Base-by-base conservation (phyloP, 1,140 invertebrate genomes). In the Augochlora pura region DNA sequence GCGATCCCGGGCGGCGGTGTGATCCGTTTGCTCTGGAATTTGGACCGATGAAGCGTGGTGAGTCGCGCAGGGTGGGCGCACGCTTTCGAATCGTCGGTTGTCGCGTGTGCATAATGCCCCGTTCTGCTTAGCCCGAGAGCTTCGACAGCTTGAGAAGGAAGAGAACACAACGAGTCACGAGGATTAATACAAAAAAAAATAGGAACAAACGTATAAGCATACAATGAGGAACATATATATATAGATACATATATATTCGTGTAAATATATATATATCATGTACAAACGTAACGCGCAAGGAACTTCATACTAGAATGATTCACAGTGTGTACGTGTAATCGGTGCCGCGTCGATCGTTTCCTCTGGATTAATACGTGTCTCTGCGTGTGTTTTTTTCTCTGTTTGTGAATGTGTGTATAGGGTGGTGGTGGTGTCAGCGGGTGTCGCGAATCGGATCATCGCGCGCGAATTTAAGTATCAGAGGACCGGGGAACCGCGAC, bases 191-290 rank as follows among this genome's bases (percentile, higher is more conserved):
- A 88, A 90, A 46, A 88, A 90, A 46, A 89, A 90, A 92, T 91
- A 91, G 90, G 91, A 92, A 92, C 91, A 90, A 91, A 91, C 81
- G 73, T 71, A 81, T 85, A 85, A 85, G 84, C 70, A 81, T 88
- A 89, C 67, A 87, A 88, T 78, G 86, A 91, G 89, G 90, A 92
- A 92, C 90, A 91, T 92, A 89, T 85, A 80, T 72, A 71, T 46
- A 46, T 46, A 32, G 1, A 32, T 32, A 32, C 4, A 32, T 32
- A 32, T 32, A 4, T 32, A 4, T 32, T 1, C 4, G 32, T 32
- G 32, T 32, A 4, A 2, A 52, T 52, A 21, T 52, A 52, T 49
- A 49, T 66, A 57, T 38, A 71, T 72, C 76, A 79, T 90, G 84
- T 87, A 88, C 86, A 84, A 81, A 89, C 84, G 80, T 88, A 90